Percentiles rank a stretch among this genome's conserved stretches.
Conservation (phyloP, 2,113 vertebrate genomes). For the Arothron firmamentum region DNA sequence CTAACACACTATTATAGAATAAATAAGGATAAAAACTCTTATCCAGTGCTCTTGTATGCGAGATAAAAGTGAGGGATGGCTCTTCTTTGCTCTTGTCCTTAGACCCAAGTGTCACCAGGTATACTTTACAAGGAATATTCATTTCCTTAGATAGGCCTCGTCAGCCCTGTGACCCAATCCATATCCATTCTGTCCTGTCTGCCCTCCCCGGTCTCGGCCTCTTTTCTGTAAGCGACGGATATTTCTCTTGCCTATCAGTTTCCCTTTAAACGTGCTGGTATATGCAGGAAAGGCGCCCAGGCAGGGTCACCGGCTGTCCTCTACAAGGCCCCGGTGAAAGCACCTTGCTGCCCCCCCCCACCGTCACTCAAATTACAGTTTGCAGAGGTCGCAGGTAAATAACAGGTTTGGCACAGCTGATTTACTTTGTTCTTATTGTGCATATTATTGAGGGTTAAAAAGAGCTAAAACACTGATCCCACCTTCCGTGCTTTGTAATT, state of each 20-base stretch:
- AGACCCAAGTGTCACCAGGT: conserved; percentile 69
- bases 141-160: conserved; percentile 75
- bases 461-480: conserved; percentile 29
- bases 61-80: conserved; percentile 58
- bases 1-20: conserved; percentile 22
- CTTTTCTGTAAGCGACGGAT: conserved; percentile 77
- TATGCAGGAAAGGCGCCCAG: conserved; percentile 77
- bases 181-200: conserved; percentile 75
- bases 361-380: conserved; percentile 68
- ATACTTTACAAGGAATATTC: conserved; percentile 76
- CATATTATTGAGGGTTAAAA: background rate
- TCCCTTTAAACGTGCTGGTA: conserved; percentile 76
- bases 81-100: conserved; percentile 62
- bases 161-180: conserved; percentile 78
- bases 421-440: conserved; percentile 53
- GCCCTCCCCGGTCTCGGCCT: conserved; percentile 66
- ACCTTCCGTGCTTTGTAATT: conserved; percentile 29
- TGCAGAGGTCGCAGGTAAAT: conserved; percentile 53
- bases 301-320: conserved; percentile 76
- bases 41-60: conserved; percentile 28
- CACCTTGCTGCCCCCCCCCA: conserved; percentile 54
- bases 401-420: conserved; percentile 52
- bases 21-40: conserved; percentile 15
- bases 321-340: conserved; percentile 59
- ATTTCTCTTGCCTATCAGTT: conserved; percentile 78